Percentiles rank a stretch among this genome's conserved stretches.
Evolutionary conservation across 2,113 vertebrate species (phyloP).

Genomic region (Daubentonia madagascariensis): DNA sequence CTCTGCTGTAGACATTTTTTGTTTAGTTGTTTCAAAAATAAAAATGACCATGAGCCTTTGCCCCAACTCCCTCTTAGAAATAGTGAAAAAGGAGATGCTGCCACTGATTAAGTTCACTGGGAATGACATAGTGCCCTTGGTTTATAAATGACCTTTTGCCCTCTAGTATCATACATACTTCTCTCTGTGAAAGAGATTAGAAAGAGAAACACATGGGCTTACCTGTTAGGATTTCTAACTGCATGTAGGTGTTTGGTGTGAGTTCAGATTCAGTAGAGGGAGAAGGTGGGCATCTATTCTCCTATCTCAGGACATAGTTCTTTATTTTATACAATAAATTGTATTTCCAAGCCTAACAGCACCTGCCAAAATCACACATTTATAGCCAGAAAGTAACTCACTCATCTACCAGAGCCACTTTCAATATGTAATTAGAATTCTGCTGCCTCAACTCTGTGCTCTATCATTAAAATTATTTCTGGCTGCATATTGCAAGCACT

Average conservation of each 20-base stretch:
- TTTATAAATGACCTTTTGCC: neutral
- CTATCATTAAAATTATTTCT: slow-evolving; percentile 44
- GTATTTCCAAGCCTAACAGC: neutral
- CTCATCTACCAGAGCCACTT: slow-evolving; percentile 11
- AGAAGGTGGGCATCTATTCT: neutral
- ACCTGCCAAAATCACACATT: slow-evolving; percentile 13
- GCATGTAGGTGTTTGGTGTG: neutral
- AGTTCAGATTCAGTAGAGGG: neutral
- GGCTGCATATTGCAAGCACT: slow-evolving; percentile 14
- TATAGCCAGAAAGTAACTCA: slow-evolving; percentile 24
- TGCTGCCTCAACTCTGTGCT: neutral
- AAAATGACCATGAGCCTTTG: neutral
- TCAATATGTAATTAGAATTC: slow-evolving; percentile 50
- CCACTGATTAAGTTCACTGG: neutral
- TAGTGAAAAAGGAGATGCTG: neutral
- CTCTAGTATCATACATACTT: neutral
- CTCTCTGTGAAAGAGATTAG: neutral
- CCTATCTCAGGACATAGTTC: neutral
- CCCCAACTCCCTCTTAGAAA: neutral
- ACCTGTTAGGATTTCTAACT: neutral
- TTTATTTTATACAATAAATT: neutral
- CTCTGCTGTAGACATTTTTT: neutral
- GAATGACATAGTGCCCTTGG: neutral
- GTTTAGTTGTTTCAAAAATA: neutral
- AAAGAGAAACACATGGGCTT: neutral